Conservation (phyloP, 2,888 invertebrate genomes). For the Masnerella sp. region DNA sequence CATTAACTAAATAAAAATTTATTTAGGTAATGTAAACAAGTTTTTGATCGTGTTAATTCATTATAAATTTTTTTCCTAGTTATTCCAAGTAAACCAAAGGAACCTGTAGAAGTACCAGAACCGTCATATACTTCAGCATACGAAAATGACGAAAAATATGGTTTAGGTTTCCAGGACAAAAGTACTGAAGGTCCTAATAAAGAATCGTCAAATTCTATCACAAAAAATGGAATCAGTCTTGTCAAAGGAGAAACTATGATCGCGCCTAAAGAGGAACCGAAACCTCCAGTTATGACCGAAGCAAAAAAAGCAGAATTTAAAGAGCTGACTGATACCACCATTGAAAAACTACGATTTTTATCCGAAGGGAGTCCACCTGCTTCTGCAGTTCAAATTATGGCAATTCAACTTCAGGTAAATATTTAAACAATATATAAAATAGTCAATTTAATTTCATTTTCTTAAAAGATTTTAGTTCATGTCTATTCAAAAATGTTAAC, state of each 20-base stretch:
- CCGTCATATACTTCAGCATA: constrained; percentile 29
- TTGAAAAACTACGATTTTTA: constrained; percentile 81
- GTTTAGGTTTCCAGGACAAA: constrained; percentile 72
- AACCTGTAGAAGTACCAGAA: constrained; percentile 57
- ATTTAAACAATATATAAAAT: too few relatives aligned
- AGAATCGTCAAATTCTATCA: constrained; percentile 30
- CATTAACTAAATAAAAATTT: too few relatives aligned
- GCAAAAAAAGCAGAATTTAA: constrained; percentile 71
- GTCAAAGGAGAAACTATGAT: constrained; percentile 72
- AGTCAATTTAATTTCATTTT: too few relatives aligned
- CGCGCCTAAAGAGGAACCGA: constrained; percentile 53
- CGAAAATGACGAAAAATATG: constrained; percentile 69
- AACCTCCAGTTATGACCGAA: constrained; percentile 32
- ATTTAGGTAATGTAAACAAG: not conserved
- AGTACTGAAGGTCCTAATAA: constrained; percentile 50
- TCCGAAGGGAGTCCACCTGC: constrained; percentile 80
- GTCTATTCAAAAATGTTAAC: too few relatives aligned
- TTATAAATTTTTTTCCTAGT: constrained; percentile 62
- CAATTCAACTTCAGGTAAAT: constrained; percentile 81
- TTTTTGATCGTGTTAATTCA: not conserved
- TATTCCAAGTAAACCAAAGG: constrained; percentile 63
- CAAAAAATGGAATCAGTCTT: constrained; percentile 62
- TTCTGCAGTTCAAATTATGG: constrained; percentile 81
- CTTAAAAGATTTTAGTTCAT: too few relatives aligned
- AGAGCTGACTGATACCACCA: constrained; percentile 77